These are phyloP conservation scores for Pelobates fuscus DNA, from an alignment of 2,113 vertebrate genomes.

Conservation along the genomic window DNA sequence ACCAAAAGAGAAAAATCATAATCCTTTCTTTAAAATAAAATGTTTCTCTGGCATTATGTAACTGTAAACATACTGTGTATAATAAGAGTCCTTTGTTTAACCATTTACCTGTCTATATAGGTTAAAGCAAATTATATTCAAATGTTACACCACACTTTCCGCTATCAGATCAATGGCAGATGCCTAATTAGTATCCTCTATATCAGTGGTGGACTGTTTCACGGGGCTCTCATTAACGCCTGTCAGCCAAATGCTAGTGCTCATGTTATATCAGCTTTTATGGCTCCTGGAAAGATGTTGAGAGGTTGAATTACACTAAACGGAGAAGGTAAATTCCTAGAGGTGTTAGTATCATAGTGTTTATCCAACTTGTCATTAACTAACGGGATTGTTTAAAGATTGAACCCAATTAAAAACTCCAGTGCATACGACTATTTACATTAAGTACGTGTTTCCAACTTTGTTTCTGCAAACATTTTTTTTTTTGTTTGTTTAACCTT, in stretches of 20 bases:
- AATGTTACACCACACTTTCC: no score
- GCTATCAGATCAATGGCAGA: no score
- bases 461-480: slow-evolving; percentile 54
- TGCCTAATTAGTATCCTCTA: neutral
- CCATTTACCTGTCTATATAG: no score
- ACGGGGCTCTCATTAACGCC: neutral
- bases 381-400: slow-evolving; percentile 60
- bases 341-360: slow-evolving; percentile 61
- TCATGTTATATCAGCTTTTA: slow-evolving; percentile 54
- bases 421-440: slow-evolving; percentile 51
- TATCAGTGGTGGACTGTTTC: neutral
- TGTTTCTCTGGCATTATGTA: no score
- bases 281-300: slow-evolving; percentile 52
- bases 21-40: no score
- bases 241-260: slow-evolving; percentile 54
- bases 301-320: slow-evolving; percentile 58
- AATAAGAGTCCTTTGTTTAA: no score
- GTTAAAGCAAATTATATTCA: no score
- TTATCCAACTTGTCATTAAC: slow-evolving; percentile 64
- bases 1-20: no score
- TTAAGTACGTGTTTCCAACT: slow-evolving; percentile 60
- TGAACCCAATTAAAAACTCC: slow-evolving; percentile 55
- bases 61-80: no score
- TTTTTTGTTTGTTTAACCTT: slow-evolving; percentile 38
- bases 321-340: slow-evolving; percentile 50